Evolutionary conservation across 1,140 invertebrate genomes (phyloP).

Genomic region (Leptinotarsa texana): DNA sequence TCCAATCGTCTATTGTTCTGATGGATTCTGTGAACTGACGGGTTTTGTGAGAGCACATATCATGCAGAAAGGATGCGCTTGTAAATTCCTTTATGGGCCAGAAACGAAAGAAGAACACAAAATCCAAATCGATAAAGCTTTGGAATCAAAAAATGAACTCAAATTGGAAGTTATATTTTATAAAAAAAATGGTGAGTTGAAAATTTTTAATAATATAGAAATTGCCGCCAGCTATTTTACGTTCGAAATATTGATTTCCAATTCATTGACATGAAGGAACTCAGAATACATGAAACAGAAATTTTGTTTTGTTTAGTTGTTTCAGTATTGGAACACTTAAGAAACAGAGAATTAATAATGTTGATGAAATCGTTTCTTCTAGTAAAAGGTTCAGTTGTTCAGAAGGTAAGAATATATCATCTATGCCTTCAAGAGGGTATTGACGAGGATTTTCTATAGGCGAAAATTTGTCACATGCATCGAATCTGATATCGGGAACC

Average conservation of each 20-base stretch:
- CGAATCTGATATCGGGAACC: no score
- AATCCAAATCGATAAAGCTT: slow-evolving; percentile 83
- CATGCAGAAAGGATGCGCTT: slow-evolving; percentile 95
- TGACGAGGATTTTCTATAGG: no score
- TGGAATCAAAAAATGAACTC: slow-evolving; percentile 87
- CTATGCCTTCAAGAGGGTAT: no score
- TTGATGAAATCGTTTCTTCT: background rate
- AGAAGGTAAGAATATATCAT: no score
- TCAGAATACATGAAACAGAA: no score
- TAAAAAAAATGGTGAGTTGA: slow-evolving; percentile 85
- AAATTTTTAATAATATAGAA: background rate
- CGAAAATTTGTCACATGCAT: no score
- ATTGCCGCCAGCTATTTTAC: no score
- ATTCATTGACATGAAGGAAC: no score
- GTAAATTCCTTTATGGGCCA: slow-evolving; percentile 91
- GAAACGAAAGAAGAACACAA: slow-evolving; percentile 90
- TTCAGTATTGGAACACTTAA: background rate
- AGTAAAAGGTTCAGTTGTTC: no score
- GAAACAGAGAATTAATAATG: background rate
- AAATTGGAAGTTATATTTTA: slow-evolving; percentile 94
- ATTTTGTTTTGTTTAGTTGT: no score
- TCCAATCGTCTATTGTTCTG: slow-evolving; percentile 97
- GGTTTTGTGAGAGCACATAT: slow-evolving; percentile 92
- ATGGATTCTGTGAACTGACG: slow-evolving; percentile 96
- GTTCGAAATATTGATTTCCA: no score